phyloP scores from a whole-genome alignment of 2,888 invertebrate genomes.

The Mylabris sibirica region DNA sequence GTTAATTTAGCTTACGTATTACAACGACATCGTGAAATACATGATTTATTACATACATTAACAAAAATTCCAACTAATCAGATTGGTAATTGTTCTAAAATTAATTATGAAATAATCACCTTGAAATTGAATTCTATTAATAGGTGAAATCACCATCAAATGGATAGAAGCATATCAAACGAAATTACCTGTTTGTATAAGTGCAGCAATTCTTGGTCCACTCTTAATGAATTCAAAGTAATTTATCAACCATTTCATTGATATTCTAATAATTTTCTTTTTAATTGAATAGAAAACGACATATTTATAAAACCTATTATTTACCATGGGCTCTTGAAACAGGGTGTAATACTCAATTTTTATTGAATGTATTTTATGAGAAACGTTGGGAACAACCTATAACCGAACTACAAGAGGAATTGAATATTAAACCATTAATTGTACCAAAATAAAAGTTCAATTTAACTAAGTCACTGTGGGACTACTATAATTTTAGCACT shows the following conservation, averaged over 20 bases:
- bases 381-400: conserved; percentile 91
- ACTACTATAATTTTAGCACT: neutral
- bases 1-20: conserved; percentile 92
- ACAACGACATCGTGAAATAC: conserved; percentile 96
- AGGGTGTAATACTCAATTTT: conserved; percentile 76
- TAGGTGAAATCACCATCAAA: conserved; percentile 89
- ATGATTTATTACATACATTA: conserved; percentile 92
- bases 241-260: conserved; percentile 33
- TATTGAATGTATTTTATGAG: conserved; percentile 91
- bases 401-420: conserved; percentile 78
- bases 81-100: conserved; percentile 68
- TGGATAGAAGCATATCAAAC: conserved; percentile 98
- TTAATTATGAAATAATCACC: neutral
- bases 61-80: conserved; percentile 94
- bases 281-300: conserved; percentile 69
- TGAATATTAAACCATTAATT: conserved; percentile 73
- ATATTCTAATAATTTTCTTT: conserved; percentile 14
- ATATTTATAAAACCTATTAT: conserved; percentile 77
- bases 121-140: neutral
- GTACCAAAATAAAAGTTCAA: conserved; percentile 19
- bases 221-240: conserved; percentile 83
- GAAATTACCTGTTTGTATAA: conserved; percentile 93
- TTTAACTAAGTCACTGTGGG: neutral
- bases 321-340: conserved; percentile 88
- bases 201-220: conserved; percentile 93